Base-by-base conservation (phyloP, 2,113 vertebrate species). In the Ciconia stormi region DNA sequence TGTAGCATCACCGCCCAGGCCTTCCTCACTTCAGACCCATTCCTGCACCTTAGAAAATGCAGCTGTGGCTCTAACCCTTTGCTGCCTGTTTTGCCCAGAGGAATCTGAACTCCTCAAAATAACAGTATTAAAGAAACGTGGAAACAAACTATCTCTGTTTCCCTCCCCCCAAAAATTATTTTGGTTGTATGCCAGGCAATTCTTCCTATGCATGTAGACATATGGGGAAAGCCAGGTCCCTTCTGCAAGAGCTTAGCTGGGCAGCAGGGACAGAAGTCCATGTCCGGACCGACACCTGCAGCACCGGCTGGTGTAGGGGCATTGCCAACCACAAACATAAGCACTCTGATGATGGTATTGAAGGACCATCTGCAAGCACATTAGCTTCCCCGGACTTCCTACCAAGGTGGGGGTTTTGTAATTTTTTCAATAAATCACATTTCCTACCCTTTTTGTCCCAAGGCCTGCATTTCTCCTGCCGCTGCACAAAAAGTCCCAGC, bases 331-430 rank as follows among this genome's bases (percentile, higher is more conserved):
- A 53, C 47, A 91, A 69, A 87, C 26, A 17, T 53, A 42, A 78
- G 47, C 42, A 42, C 30, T 53, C 4, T 1, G 32, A 46, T 58
- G 42, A 82, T 3, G 0, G 22, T 10, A 76, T 3, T 0, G 0
- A 72, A 85, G 22, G 38, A 50, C 47, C 65, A 90, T 13, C 69
- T 87, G 30, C 25, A 73, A 78, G 27, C 8, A 55, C 42, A 14
- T 29, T 42, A 82, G 7, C 15, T 67, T 77, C 29, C 34, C 21
- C 16, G 19, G 17, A 44, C 26, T 47, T 77, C 36, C 72, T 49
- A 52, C 17, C 20, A 50, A 18, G 13, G 4, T 40, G 4, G 3
- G 4, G 1, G 1, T 6, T 21, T 52, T 27, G 11, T 58, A 38
- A 2, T 87, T 85, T 70, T 70, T 49, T 38, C 16, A 81, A 11